Base-by-base conservation (phyloP, 1,140 invertebrate species). In the Drosophila sproati region DNA sequence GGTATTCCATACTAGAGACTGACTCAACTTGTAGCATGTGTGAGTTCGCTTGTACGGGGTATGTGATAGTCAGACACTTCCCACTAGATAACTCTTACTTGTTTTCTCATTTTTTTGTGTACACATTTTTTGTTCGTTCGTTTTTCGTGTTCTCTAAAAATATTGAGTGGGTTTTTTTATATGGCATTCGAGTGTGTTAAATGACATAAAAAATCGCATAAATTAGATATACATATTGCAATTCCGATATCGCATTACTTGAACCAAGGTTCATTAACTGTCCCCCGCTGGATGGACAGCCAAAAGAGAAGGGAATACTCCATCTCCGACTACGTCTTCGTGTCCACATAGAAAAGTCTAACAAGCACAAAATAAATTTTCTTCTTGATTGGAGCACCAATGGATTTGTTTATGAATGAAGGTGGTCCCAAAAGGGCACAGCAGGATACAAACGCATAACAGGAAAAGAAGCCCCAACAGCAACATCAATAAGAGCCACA, bases 151-250 rank as follows among this genome's bases (percentile, higher is more conserved):
- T 67, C 73, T 74, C 55, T 79, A 75, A 77, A 82, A 61, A 82
- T 39, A 73, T 78, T 82, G 82, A 87, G 80, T 87, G 83, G 83
- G 77, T 68, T 79, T 83, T 71, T 85, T 79, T 43, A 43, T 78
- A 87, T 87, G 76, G 68, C 54, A 57, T 76, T 76, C 69, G 76
- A 87, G 82, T 86, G 82, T 86, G 79, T 87, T 89, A 77, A 83
- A 83, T 78, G 67, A 70, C 67, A 87, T 88, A 76, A 86, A 87
- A 86, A 81, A 81, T 78, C 73, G 83, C 85, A 88, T 88, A 88
- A 88, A 88, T 88, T 88, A 88, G 77, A 87, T 83, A 83, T 59
- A 75, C 59, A 71, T 83, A 89, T 88, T 88, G 83, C 83, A 88
- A 78, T 89, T 79, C 34, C 80, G 70, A 78, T 88, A 88, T 88